These are phyloP conservation scores for Zaprionus tsacasi DNA, from an alignment of 1,140 invertebrate species.

Conservation along the genomic window DNA sequence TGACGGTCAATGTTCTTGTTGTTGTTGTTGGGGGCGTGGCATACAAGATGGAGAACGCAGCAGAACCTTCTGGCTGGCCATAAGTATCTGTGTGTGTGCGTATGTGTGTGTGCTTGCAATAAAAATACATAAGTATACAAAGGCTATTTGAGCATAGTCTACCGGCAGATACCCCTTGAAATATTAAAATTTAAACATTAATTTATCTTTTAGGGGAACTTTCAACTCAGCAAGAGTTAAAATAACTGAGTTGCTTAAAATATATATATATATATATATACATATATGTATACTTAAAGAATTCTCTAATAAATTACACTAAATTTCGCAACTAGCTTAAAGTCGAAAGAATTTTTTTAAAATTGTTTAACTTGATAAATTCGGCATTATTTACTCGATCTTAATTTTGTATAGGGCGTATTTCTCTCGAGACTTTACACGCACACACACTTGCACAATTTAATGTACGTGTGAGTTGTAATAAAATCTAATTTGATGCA, in stretches of 20 bases:
- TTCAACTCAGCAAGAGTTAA: too few species aligned
- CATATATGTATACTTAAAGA: too few species aligned
- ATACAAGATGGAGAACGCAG: background rate
- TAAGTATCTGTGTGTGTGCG: slow-evolving; percentile 6
- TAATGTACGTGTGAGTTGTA: slow-evolving; percentile 56
- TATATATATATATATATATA: background rate
- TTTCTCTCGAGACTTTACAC: background rate
- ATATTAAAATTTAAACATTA: too few species aligned
- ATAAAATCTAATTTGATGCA: slow-evolving; percentile 78
- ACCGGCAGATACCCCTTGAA: background rate
- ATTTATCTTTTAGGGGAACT: too few species aligned
- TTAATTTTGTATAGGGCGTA: background rate
- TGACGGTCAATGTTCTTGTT: background rate
- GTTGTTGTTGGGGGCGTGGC: slow-evolving; percentile 8
- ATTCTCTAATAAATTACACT: background rate
- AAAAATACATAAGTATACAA: slow-evolving; percentile 44
- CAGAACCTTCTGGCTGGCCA: slow-evolving; percentile 24
- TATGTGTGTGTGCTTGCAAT: slow-evolving; percentile 38
- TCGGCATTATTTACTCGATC: background rate
- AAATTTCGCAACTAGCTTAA: too few species aligned
- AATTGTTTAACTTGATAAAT: background rate
- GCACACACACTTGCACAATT: background rate
- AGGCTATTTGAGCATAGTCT: background rate
- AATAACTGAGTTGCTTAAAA: background rate
- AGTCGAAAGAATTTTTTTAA: too few species aligned